Evolutionary conservation across 2,797 vertebrate species (phyloP).

Genomic region (Miopithecus talapoin): DNA sequence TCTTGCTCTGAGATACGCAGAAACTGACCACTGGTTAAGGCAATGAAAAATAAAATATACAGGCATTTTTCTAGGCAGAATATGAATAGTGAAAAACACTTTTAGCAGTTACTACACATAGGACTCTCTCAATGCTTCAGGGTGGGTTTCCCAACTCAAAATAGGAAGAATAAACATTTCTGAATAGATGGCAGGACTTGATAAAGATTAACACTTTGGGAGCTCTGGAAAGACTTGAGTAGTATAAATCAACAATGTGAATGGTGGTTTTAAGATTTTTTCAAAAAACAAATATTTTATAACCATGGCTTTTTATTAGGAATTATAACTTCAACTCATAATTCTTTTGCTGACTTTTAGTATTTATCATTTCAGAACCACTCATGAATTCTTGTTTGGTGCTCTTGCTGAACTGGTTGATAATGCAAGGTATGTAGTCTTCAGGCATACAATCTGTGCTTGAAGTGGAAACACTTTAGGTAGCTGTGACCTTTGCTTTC

Average conservation of each 20-base stretch:
- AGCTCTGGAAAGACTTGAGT: slow-evolving; percentile 12
- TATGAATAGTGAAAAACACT: slow-evolving; percentile 6
- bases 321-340: not conserved
- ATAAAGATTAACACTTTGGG: not conserved
- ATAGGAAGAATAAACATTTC: slow-evolving; percentile 37
- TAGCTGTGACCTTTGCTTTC: slow-evolving; percentile 15
- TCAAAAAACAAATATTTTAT: slow-evolving; percentile 39
- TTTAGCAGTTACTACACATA: not conserved
- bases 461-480: not conserved
- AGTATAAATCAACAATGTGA: not conserved
- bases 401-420: slow-evolving; percentile 98
- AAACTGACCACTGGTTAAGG: slow-evolving; percentile 15
- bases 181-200: not conserved
- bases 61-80: not conserved
- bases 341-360: slow-evolving; percentile 68
- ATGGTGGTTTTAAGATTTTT: slow-evolving; percentile 5
- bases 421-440: slow-evolving; percentile 94
- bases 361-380: slow-evolving; percentile 91
- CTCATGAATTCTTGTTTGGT: slow-evolving; percentile 98
- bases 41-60: not conserved
- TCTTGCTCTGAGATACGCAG: not conserved
- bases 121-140: not conserved
- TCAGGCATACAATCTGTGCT: not conserved
- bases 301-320: not conserved
- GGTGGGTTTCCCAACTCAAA: not conserved